phyloP scores from a whole-genome alignment of 2,113 vertebrate species.

The Podiceps cristatus region DNA sequence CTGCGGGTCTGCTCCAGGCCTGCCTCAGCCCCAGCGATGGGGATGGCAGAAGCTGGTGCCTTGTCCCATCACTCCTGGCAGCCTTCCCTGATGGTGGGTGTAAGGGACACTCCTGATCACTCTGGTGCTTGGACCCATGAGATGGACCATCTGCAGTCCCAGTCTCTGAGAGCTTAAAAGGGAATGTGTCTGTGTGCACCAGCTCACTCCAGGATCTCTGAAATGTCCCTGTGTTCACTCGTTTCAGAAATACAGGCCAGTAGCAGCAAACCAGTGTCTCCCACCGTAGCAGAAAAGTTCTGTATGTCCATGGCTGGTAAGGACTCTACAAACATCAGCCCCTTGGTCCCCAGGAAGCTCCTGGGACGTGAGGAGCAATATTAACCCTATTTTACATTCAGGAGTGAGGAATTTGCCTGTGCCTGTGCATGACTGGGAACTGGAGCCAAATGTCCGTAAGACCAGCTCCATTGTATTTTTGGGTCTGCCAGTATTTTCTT shows the following conservation, averaged over 20 bases:
- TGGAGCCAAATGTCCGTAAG: not conserved
- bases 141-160: not conserved
- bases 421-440: not conserved
- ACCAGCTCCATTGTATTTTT: not conserved
- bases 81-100: not conserved
- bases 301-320: not conserved
- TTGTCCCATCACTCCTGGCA: not conserved
- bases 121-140: not conserved
- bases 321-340: not conserved
- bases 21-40: not conserved
- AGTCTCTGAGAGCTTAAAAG: not conserved
- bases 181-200: fast-evolving
- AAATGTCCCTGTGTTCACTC: not conserved
- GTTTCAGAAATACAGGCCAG: not conserved
- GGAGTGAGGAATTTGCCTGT: not conserved
- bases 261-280: not conserved
- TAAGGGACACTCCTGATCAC: not conserved
- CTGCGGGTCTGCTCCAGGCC: not conserved
- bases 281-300: fast-evolving
- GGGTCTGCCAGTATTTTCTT: not conserved
- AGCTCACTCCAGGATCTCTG: not conserved
- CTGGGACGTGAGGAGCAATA: not conserved
- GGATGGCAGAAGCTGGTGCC: not conserved
- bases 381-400: not conserved
- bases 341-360: not conserved